Base-by-base conservation (phyloP, 1,140 invertebrate genomes). In the Polypedilum vanderplanki region DNA sequence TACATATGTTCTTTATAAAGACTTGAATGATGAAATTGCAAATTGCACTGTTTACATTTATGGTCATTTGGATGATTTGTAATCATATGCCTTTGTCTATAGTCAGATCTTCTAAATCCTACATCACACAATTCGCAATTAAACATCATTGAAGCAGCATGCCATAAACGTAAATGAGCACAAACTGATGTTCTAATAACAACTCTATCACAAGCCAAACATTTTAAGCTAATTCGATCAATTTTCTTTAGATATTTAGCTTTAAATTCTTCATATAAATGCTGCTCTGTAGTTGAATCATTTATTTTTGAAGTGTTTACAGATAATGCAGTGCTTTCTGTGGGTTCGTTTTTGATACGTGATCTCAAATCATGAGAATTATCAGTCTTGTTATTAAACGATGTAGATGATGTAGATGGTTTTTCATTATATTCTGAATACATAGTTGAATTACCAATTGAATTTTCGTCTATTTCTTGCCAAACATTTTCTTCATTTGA, bases 121-220 rank as follows among this genome's bases (percentile, higher is more conserved):
- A 20, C 17, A 1, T n/a, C 15, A 70, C 65, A 70, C 18, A 70
- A 70, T 70, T 70, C 65, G 17, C 65, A 70, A 20, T 70, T 70
- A 20, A 20, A 70, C 2, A 22, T 20, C 65, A 70, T 70, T 22
- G 17, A 7, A 8, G 20, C 20, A 18, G 65, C 65, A 70, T 70
- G 65, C 65, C 65, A 70, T 20, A 70, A 12, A 20, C 65, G 17
- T 18, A 70, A 3, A 20, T 70, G 65, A 70, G 65, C 65, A 10
- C 65, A 70, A 0, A 22, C 65, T 18, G 65, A 70, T 18, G 65
- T 70, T 70, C 18, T 20, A 4, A 22, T 10, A 3, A 70, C 18
- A 8, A 70, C 9, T 70, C 18, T 4, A 70, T 70, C 17, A 10
- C 65, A 70, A 20, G 65, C 65, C 18, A 70, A 22, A 10, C 65